phyloP scores from a whole-genome alignment of 2,113 vertebrate genomes.

The Phylloscopus trochiloides region DNA sequence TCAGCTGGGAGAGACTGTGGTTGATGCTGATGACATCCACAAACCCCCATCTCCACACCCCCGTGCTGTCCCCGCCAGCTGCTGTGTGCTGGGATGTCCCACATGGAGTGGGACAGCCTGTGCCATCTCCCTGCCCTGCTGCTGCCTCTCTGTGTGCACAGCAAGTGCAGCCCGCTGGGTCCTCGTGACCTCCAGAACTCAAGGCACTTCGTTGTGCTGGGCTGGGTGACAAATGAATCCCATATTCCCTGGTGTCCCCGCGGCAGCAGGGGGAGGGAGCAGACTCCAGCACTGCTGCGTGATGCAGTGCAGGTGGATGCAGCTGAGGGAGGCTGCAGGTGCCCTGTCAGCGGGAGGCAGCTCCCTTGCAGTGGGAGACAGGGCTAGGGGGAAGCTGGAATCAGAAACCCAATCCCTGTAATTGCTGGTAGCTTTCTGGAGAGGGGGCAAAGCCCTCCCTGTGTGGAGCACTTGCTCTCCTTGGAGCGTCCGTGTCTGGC shows the following conservation, averaged over 20 bases:
- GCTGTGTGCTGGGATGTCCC: fast-evolving
- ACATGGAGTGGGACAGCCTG: fast-evolving
- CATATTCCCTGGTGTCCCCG: fast-evolving
- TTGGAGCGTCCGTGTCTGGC: constrained; percentile 55
- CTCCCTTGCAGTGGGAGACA: fast-evolving
- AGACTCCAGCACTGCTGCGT: fast-evolving
- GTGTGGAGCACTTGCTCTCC: constrained; percentile 42
- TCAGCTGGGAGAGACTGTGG: background rate
- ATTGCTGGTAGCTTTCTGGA: background rate
- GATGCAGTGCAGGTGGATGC: background rate
- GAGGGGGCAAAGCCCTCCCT: constrained; percentile 36
- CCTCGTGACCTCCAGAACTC: background rate
- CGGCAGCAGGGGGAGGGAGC: background rate
- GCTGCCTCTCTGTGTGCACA: background rate
- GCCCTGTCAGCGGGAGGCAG: background rate
- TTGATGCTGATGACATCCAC: fast-evolving
- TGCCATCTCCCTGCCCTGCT: background rate
- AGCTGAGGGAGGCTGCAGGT: background rate
- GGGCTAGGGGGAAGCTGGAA: background rate
- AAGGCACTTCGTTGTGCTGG: background rate
- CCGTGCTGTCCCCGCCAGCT: fast-evolving
- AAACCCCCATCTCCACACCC: background rate
- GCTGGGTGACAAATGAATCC: background rate
- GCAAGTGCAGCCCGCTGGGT: fast-evolving
- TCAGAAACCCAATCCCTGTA: background rate